These are phyloP conservation scores for Condylostylus longicornis DNA, from an alignment of 1,140 invertebrate genomes.

Conservation along the genomic window DNA sequence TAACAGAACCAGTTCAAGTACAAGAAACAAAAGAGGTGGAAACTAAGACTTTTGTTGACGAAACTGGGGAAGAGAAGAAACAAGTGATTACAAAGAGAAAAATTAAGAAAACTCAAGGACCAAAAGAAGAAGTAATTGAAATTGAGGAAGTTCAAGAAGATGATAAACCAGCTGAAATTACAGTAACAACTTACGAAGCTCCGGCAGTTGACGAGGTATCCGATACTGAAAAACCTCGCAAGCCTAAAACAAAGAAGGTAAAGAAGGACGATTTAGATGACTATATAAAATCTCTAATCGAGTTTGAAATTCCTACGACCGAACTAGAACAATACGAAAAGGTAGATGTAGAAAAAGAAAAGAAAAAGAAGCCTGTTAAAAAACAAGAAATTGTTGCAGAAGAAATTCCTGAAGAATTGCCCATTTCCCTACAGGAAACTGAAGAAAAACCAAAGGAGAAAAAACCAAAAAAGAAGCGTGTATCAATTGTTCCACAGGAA, in stretches of 20 bases:
- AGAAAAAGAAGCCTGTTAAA: constrained; percentile 8
- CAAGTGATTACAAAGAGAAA: constrained; percentile 25
- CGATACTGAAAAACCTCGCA: constrained; percentile 19
- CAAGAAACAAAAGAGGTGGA: constrained; percentile 18
- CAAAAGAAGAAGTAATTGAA: constrained; percentile 33
- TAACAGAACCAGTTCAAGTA: constrained; percentile 17
- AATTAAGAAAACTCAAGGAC: constrained; percentile 26
- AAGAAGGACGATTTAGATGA: constrained; percentile 24
- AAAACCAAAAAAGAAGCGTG: too few species aligned
- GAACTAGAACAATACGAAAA: constrained; percentile 32
- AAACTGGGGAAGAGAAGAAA: constrained; percentile 21
- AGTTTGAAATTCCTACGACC: constrained; percentile 29
- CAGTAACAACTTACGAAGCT: constrained; percentile 20
- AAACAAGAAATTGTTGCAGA: background rate
- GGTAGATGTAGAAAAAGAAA: constrained; percentile 9
- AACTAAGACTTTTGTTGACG: constrained; percentile 23
- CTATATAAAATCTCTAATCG: constrained; percentile 27
- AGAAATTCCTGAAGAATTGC: constrained; percentile 1
- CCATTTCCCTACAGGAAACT: background rate
- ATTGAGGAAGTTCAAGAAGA: constrained; percentile 30
- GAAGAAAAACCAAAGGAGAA: constrained; percentile 1
- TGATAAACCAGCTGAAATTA: constrained; percentile 27
- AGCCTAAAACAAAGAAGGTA: constrained; percentile 21
- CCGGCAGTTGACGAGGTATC: constrained; percentile 11
- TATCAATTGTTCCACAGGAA: too few species aligned